phyloP scores from a whole-genome alignment of 1,140 invertebrate species.

The Drosophila jambulina region DNA sequence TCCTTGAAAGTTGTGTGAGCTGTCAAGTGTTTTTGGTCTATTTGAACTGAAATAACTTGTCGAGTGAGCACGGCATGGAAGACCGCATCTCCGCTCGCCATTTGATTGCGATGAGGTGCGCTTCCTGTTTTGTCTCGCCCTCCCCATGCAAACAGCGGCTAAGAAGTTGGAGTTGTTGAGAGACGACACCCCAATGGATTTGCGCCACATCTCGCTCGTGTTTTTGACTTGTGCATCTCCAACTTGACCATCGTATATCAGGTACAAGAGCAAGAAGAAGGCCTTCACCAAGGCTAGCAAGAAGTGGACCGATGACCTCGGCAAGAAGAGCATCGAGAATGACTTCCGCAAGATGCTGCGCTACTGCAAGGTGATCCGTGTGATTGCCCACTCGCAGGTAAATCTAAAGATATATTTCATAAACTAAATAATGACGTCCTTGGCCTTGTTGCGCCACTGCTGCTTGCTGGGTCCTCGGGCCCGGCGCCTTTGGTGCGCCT shows the following conservation, averaged over 20 bases:
- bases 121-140: conserved; percentile 76
- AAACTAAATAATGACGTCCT: conserved; percentile 65
- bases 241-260: conserved; percentile 85
- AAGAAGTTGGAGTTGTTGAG: conserved; percentile 47
- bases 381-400: conserved; percentile 99
- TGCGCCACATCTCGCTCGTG: conserved; percentile 25
- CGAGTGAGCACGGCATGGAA: conserved; percentile 77
- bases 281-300: conserved; percentile 99
- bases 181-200: conserved; percentile 37
- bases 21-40: conserved; percentile 42
- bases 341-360: conserved; percentile 99
- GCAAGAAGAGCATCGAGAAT: conserved; percentile 98
- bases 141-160: conserved; percentile 49
- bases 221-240: conserved; percentile 33
- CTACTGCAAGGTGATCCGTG: conserved; percentile 98
- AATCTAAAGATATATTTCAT: conserved; percentile 44
- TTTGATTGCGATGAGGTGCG: conserved; percentile 77
- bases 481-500: conserved; percentile 62
- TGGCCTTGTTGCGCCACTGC: conserved; percentile 66
- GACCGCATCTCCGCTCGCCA: conserved; percentile 88
- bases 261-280: conserved; percentile 99
- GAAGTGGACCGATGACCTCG: conserved; percentile 99
- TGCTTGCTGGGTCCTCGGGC: conserved; percentile 32
- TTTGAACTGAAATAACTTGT: conserved; percentile 31
- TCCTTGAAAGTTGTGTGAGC: conserved; percentile 85